Evolutionary conservation across 1,140 invertebrate species (phyloP).

Genomic region (Micrasema longulum): DNA sequence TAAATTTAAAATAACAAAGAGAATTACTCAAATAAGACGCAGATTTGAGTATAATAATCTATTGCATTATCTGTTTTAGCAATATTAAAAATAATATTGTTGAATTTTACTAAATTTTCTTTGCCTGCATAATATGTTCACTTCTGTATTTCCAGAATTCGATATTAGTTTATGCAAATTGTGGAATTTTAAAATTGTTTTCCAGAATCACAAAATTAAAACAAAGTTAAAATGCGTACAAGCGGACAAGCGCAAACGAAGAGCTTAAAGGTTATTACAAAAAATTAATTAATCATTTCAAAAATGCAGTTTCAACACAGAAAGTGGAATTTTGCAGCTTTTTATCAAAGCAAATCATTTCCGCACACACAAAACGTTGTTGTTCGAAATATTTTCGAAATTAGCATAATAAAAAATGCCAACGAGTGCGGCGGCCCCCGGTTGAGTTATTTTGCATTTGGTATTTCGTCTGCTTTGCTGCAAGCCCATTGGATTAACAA

Average conservation of each 20-base stretch:
- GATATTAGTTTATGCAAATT: too few relatives aligned
- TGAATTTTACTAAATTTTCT: too few relatives aligned
- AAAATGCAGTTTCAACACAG: background rate
- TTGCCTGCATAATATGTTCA: too few relatives aligned
- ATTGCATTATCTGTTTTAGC: too few relatives aligned
- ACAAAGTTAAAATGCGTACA: too few relatives aligned
- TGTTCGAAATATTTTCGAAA: constrained; percentile 28
- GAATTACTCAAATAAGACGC: too few relatives aligned
- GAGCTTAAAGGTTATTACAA: background rate
- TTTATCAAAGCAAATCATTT: constrained; percentile 29
- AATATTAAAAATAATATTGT: too few relatives aligned
- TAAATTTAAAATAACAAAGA: too few relatives aligned
- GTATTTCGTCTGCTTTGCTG: constrained; percentile 41
- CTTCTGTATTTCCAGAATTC: too few relatives aligned
- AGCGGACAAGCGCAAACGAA: background rate
- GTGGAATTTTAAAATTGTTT: too few relatives aligned
- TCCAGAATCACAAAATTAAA: too few relatives aligned
- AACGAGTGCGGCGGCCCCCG: constrained; percentile 21
- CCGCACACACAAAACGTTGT: constrained; percentile 10
- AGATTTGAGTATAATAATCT: too few relatives aligned
- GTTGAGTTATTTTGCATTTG: constrained; percentile 47
- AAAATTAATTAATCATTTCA: background rate
- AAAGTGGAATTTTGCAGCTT: background rate
- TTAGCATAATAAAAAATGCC: constrained; percentile 38
- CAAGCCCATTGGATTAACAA: constrained; percentile 48